Base-by-base conservation (phyloP, 2,888 invertebrate species). In the Mesoligia furuncula region DNA sequence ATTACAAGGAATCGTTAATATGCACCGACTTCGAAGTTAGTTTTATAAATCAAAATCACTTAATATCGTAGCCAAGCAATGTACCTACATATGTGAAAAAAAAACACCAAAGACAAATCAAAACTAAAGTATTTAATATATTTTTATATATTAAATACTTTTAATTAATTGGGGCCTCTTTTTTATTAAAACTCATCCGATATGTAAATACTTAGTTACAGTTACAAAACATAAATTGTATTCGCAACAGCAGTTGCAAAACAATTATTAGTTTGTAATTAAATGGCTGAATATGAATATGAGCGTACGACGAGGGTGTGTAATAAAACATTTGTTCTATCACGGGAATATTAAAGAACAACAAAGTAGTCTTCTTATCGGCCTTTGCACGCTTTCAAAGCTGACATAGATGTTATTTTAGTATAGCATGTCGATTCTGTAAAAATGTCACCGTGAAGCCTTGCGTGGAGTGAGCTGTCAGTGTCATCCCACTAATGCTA, bases 201-300 rank as follows among this genome's bases (percentile, higher is more conserved):
- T 54, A 39, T 73, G 67, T 72, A 54, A 11, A 11, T 24, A 54
- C 24, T 54, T 54, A 67, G 61, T 77, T 69, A 31, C 74, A 81
- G 74, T 85, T 84, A 27, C 36, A 66, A 62, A 81, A 81, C 69
- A 76, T 67, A 77, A 75, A 81, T 85, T 84, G 61, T 85, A 73
- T 73, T 64, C 66, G 36, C 20, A 75, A 42, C 71, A 78, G 81
- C 61, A 54, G 75, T 84, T 85, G 11, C 71, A 65, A 84, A 84
- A 85, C 82, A 68, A 85, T 81, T 61, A 79, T 85, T 85, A 83
- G 76, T 79, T 84, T 73, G 79, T 77, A 77, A 85, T 85, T 85
- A 77, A 75, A 77, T 85, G 24, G 61, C 51, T 77, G 64, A 70
- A 75, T 69, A 80, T 71, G 61, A 69, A 61, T 80, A 77, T 51